Conservation (phyloP, 2,113 vertebrate genomes). For the Tapirus terrestris region DNA sequence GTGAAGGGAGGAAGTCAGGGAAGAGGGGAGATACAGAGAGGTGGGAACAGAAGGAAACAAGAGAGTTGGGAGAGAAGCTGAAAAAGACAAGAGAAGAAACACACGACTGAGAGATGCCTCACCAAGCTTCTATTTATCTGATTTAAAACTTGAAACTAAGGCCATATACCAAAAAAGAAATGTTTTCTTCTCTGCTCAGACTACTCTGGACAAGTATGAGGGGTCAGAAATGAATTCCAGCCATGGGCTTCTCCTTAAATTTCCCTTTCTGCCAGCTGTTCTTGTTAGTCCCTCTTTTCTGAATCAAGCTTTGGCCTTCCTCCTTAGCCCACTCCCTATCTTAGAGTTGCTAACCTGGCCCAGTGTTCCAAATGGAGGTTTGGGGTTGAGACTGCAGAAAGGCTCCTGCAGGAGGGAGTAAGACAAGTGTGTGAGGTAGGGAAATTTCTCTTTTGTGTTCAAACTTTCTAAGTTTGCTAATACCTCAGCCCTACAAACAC, state of each 20-base stretch:
- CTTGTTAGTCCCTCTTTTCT: not conserved
- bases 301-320: not conserved
- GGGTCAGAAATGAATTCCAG: not conserved
- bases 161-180: conserved; percentile 49
- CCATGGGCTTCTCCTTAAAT: not conserved
- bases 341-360: not conserved
- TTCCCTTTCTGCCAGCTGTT: not conserved
- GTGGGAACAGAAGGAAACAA: conserved; percentile 30
- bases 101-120: conserved; percentile 13
- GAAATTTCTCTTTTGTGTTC: not conserved
- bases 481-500: not conserved
- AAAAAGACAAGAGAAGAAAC: conserved; percentile 35
- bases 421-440: not conserved
- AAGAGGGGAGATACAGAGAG: not conserved
- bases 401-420: not conserved
- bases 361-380: not conserved
- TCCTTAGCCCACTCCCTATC: not conserved
- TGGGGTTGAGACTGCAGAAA: not conserved
- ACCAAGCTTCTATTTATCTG: conserved; percentile 66
- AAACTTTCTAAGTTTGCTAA: not conserved
- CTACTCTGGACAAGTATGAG: not conserved
- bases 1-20: not conserved
- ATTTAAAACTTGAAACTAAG: conserved; percentile 71
- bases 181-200: conserved; percentile 37
- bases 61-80: not conserved